Percentiles rank a stretch among this genome's conserved stretches.
Evolutionary conservation across 2,888 invertebrate species (phyloP).

Genomic region (Junonia oenone): DNA sequence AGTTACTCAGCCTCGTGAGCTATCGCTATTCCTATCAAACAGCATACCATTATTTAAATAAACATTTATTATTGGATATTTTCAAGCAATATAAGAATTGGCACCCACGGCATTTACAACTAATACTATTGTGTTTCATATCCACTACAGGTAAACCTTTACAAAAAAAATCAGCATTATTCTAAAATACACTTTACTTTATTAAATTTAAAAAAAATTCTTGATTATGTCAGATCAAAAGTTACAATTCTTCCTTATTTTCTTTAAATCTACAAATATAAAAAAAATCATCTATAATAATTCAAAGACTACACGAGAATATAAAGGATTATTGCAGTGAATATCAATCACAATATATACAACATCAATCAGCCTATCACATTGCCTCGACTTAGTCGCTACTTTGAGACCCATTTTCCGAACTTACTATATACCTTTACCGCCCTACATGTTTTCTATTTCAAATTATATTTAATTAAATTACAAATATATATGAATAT

Average conservation of each 20-base stretch:
- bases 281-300: too few species aligned
- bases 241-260: too few species aligned
- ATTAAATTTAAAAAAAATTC: too few species aligned
- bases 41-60: slow-evolving; percentile 16
- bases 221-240: too few species aligned
- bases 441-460: slow-evolving; percentile 11
- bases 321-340: slow-evolving; percentile 7
- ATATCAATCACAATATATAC: slow-evolving; percentile 26
- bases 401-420: slow-evolving; percentile 57
- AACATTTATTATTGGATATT: slow-evolving; percentile 29
- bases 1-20: slow-evolving; percentile 32
- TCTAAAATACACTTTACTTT: too few species aligned
- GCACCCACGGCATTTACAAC: slow-evolving; percentile 43
- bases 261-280: too few species aligned
- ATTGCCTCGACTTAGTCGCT: slow-evolving; percentile 51
- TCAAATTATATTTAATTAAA: slow-evolving; percentile 7
- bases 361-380: slow-evolving; percentile 39
- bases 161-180: too few species aligned
- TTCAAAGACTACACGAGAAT: too few species aligned
- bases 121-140: slow-evolving; percentile 35
- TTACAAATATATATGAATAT: slow-evolving; percentile 6
- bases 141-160: too few species aligned
- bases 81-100: slow-evolving; percentile 43
- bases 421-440: slow-evolving; percentile 35
- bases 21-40: slow-evolving; percentile 18